Conservation (phyloP, 2,113 vertebrate species). For the Parus major region DNA sequence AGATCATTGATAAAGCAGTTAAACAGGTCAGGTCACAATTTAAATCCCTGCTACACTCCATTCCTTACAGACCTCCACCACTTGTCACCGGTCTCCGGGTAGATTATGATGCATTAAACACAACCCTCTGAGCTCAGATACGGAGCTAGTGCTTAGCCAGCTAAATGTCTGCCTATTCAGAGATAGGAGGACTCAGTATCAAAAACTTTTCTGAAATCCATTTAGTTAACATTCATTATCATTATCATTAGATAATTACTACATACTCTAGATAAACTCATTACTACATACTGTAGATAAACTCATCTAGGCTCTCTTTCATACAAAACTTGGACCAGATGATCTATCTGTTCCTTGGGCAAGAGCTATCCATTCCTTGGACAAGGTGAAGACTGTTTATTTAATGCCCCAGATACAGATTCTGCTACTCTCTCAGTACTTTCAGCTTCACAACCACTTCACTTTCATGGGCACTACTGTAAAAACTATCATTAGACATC, state of each 20-base stretch:
- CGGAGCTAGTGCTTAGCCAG: neutral
- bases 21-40: neutral
- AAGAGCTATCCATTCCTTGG: neutral
- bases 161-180: neutral
- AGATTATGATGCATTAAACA: neutral
- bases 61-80: neutral
- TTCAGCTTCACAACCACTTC: neutral
- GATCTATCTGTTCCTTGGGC: neutral
- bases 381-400: neutral
- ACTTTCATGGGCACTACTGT: neutral
- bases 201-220: neutral
- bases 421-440: neutral
- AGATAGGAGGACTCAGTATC: neutral
- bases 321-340: neutral
- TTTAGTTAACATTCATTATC: neutral
- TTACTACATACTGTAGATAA: neutral
- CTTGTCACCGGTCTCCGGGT: neutral
- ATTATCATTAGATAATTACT: neutral
- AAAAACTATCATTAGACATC: neutral
- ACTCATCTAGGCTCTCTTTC: neutral
- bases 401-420: neutral
- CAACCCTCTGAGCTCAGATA: neutral
- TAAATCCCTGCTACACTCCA: neutral
- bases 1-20: neutral
- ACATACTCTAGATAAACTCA: neutral